Conservation (phyloP, 2,888 invertebrate species). For the Lordiphosa fenestrarum region DNA sequence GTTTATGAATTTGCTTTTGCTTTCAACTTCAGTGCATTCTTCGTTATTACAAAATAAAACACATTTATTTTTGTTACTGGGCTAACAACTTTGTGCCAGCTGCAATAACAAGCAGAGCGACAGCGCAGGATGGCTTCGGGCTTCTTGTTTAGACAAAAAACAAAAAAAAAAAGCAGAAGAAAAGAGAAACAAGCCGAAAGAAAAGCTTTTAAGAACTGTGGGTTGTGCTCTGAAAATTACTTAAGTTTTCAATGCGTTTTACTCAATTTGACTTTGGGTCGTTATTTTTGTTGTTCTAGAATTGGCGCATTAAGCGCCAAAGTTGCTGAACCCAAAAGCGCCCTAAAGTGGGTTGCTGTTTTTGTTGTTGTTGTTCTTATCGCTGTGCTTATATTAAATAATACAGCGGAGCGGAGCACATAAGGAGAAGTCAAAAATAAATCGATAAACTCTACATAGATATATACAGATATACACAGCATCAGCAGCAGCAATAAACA, state of each 20-base stretch:
- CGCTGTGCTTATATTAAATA: constrained; percentile 64
- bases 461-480: constrained; percentile 28
- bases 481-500: constrained; percentile 60
- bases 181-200: constrained; percentile 6
- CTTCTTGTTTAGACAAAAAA: constrained; percentile 41
- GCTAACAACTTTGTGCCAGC: constrained; percentile 41
- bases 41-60: constrained; percentile 46
- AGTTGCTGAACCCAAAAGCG: constrained; percentile 42
- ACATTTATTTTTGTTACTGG: constrained; percentile 37
- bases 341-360: constrained; percentile 42
- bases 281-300: constrained; percentile 41
- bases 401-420: constrained; percentile 39
- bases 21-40: constrained; percentile 59
- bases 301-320: constrained; percentile 69
- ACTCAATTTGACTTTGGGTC: constrained; percentile 71
- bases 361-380: constrained; percentile 47
- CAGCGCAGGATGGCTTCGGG: constrained; percentile 33
- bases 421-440: constrained; percentile 69
- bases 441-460: constrained; percentile 63
- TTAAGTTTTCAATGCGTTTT: constrained; percentile 73
- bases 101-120: constrained; percentile 47
- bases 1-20: constrained; percentile 52
- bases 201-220: constrained; percentile 48
- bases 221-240: constrained; percentile 53
- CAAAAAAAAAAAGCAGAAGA: constrained; percentile 10